phyloP scores from a whole-genome alignment of 2,888 invertebrate species.

The Melieria picta region DNA sequence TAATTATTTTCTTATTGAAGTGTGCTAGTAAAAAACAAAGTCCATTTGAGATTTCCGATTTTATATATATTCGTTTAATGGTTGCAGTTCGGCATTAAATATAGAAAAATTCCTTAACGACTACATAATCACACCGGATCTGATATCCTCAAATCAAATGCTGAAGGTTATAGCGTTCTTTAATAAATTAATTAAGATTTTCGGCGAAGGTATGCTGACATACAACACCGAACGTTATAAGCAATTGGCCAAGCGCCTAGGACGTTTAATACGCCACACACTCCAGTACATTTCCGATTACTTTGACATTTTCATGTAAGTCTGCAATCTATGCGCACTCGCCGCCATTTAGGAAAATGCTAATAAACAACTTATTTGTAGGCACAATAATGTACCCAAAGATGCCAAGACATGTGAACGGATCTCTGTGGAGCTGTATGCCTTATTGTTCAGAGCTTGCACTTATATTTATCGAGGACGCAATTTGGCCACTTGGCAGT shows the following conservation, averaged over 20 bases:
- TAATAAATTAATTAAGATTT: constrained; percentile 72
- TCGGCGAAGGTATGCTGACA: constrained; percentile 74
- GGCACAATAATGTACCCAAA: constrained; percentile 60
- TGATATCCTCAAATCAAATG: constrained; percentile 72
- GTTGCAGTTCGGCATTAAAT: constrained; percentile 61
- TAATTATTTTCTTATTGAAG: background rate
- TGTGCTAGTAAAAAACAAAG: too few species aligned
- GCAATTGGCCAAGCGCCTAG: constrained; percentile 77
- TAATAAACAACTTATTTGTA: constrained; percentile 34
- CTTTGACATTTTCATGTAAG: constrained; percentile 60
- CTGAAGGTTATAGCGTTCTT: constrained; percentile 77
- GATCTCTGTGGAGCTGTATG: constrained; percentile 78
- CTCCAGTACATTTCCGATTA: constrained; percentile 80
- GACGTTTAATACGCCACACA: constrained; percentile 75
- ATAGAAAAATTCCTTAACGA: constrained; percentile 58
- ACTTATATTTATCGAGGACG: constrained; percentile 76
- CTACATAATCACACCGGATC: constrained; percentile 66
- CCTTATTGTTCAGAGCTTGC: constrained; percentile 76
- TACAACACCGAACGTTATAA: constrained; percentile 71
- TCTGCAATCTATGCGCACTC: background rate
- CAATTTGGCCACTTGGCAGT: constrained; percentile 83
- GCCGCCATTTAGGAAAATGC: background rate
- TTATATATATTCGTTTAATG: too few species aligned
- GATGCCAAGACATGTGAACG: constrained; percentile 69
- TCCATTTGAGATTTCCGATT: too few species aligned